Evolutionary conservation across 2,113 vertebrate genomes (phyloP), one percentile per base, ranked within the genome.

Genomic region (Cromileptes altivelis): DNA sequence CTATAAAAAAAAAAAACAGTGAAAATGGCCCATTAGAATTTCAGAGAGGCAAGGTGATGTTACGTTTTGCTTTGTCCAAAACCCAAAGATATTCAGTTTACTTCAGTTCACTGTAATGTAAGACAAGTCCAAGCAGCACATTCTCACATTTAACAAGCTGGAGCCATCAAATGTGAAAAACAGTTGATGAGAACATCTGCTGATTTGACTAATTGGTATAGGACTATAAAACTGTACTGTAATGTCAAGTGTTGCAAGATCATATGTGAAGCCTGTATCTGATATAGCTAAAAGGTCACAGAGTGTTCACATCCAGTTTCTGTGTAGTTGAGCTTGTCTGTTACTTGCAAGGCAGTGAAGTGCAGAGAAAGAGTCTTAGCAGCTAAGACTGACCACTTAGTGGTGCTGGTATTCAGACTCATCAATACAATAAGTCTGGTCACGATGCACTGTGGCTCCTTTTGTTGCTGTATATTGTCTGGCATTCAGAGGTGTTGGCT

Each of bases 371-470:
- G 11, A 55, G 27, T 56, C 17, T 4, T 61, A 56, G 84, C 72
- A 56, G 64, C 64, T 50, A 42, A 75, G 69, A 55, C 63, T 86
- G 63, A 85, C 55, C 84, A 75, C 75, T 89, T 78, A 85, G 72
- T 75, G 67, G 19, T 82, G 72, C 60, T 79, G 63, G 7, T 87
- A 23, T 64, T 84, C 69, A 85, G 86, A 82, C 74, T 77, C 49
- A 71, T 84, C 83, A 82, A 62, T 85, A 85, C 67, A 57, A 52
- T 67, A 56, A 60, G 70, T 56, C 63, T 87, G 76, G 53, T 88
- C 64, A 78, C 80, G 82, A 68, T 86, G 70, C 85, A 78, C 58
- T 79, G 50, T 56, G 49, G 33, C 63, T 85, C 52, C 45, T 70
- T 45, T 67, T 86, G 65, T 75, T 65, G 75, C 65, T 81, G 56